Evolutionary conservation across 35 echinoderm and acorn worm genomes (phyloP).

Genomic region (Apostichopus japonicus): DNA sequence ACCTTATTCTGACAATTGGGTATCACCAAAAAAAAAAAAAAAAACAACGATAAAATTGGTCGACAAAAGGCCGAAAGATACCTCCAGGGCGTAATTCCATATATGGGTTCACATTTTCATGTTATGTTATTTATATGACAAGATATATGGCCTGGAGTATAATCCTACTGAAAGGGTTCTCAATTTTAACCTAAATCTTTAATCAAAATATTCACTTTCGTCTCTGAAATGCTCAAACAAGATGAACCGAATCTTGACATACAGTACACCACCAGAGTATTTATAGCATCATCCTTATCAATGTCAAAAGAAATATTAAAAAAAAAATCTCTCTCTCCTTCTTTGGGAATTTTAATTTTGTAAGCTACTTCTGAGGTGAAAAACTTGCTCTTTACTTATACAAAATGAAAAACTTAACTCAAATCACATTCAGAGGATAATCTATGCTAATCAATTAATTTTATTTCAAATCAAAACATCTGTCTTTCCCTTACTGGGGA

Average conservation of each 20-base stretch:
- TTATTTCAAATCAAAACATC: too few relatives aligned
- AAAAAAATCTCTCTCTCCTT: too few relatives aligned
- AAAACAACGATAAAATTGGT: not conserved
- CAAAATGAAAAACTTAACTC: too few relatives aligned
- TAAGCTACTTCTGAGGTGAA: too few relatives aligned
- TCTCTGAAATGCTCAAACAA: not conserved
- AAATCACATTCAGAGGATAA: too few relatives aligned
- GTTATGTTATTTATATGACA: not conserved
- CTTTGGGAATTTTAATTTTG: too few relatives aligned
- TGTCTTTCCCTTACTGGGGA: too few relatives aligned
- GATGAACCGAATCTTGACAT: not conserved
- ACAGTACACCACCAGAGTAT: too few relatives aligned
- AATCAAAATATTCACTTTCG: not conserved
- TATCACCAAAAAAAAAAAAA: not conserved
- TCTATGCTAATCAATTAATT: too few relatives aligned
- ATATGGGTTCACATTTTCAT: not conserved
- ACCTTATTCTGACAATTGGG: not conserved
- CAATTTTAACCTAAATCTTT: not conserved
- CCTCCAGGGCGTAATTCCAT: not conserved
- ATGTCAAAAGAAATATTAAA: too few relatives aligned
- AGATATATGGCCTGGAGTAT: not conserved
- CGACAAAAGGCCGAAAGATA: not conserved
- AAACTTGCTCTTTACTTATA: too few relatives aligned
- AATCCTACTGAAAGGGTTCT: not conserved
- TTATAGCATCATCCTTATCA: too few relatives aligned